These are phyloP conservation scores for Ploceus nigricollis DNA, from an alignment of 2,113 vertebrate genomes.

Conservation along the genomic window DNA sequence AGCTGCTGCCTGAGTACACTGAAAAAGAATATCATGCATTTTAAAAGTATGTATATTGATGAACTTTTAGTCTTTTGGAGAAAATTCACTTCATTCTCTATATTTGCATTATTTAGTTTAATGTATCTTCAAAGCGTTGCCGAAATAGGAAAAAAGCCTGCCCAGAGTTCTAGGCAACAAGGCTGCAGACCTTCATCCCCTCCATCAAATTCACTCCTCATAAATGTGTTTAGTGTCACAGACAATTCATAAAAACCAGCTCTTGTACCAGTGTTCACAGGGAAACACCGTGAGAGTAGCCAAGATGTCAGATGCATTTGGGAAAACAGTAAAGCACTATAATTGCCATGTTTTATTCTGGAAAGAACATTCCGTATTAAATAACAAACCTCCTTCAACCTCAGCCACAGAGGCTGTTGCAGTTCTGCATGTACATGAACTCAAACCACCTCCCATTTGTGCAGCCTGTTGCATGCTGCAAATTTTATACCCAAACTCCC, in stretches of 20 bases:
- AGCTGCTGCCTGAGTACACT: not conserved
- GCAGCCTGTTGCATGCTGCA: not conserved
- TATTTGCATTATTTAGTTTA: not conserved
- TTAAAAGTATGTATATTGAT: fast-evolving
- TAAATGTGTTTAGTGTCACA: not conserved
- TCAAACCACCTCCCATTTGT: not conserved
- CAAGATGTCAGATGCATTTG: not conserved
- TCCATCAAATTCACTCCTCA: not conserved
- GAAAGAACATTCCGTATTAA: not conserved
- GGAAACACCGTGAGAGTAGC: not conserved
- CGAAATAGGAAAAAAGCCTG: not conserved
- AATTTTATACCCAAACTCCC: not conserved
- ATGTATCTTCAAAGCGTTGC: not conserved
- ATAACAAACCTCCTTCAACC: not conserved
- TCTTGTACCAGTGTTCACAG: not conserved
- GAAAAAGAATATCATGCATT: not conserved
- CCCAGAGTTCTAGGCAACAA: not conserved
- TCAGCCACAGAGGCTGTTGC: not conserved
- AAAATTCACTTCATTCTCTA: not conserved
- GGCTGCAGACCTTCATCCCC: not conserved
- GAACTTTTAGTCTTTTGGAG: not conserved
- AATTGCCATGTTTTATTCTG: not conserved
- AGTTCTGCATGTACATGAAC: not conserved
- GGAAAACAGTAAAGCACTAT: not conserved
- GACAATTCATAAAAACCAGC: not conserved